Conservation (phyloP, 2,888 invertebrate genomes). For the Melitaea athalia region DNA sequence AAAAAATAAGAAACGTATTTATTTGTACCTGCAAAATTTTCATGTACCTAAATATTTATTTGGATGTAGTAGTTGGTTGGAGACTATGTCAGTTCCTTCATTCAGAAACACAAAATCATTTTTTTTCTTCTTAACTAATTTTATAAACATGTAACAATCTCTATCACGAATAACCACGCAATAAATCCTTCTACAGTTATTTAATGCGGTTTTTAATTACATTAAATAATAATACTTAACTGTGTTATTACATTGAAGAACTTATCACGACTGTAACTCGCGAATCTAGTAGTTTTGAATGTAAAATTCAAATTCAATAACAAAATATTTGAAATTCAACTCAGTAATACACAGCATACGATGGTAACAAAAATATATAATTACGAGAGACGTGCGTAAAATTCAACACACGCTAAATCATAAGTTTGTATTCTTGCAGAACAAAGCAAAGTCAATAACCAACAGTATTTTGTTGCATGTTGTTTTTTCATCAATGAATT, state of each 20-base stretch:
- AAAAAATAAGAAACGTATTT: no score
- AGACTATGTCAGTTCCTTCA: no score
- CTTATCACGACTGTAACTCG: not conserved
- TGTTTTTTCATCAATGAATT: constrained; percentile 31
- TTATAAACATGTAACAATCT: no score
- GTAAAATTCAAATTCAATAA: not conserved
- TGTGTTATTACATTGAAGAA: not conserved
- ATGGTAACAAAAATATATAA: constrained; percentile 33
- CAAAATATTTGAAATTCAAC: constrained; percentile 18
- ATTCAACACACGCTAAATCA: constrained; percentile 24
- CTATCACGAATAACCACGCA: no score
- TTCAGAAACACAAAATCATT: no score
- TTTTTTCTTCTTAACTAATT: no score
- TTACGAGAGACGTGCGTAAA: constrained; percentile 39
- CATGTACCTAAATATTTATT: no score
- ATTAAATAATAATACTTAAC: no score
- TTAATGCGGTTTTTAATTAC: no score
- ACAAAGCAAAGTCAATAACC: constrained; percentile 13
- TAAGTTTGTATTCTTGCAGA: constrained; percentile 21
- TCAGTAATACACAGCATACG: constrained; percentile 4
- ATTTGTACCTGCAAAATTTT: no score
- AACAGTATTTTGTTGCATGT: not conserved
- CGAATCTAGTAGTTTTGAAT: not conserved
- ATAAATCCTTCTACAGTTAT: no score
- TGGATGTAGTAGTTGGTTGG: no score